A percentile compares a stretch with the other conserved stretches of the same genome.
These are phyloP conservation scores for Eretmocerus hayati DNA, from an alignment of 2,888 invertebrate genomes.

Conservation along the genomic window DNA sequence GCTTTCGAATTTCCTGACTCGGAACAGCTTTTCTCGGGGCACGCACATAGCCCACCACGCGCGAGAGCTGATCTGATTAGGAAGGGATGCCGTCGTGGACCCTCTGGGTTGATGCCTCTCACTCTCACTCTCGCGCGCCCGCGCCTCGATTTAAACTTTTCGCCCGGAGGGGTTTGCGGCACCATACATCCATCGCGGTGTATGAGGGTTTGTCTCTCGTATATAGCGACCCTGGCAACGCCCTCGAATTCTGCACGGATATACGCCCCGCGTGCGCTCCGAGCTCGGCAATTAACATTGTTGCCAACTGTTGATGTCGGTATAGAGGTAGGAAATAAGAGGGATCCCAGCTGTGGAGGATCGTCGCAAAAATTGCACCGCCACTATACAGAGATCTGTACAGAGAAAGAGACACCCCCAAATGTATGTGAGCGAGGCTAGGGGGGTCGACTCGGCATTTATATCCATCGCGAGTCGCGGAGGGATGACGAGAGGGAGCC, in stretches of 20 bases:
- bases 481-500: no score
- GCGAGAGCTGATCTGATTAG: slow-evolving; percentile 29
- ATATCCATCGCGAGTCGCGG: no score
- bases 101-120: neutral
- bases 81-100: slow-evolving; percentile 21
- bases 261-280: slow-evolving; percentile 16
- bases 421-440: no score
- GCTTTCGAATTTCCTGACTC: no score
- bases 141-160: slow-evolving; percentile 34
- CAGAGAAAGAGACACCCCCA: no score
- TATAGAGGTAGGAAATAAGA: no score
- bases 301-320: slow-evolving; percentile 23
- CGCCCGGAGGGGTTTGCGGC: neutral
- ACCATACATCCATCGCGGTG: slow-evolving; percentile 1
- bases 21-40: slow-evolving; percentile 4
- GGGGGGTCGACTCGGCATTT: no score
- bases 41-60: slow-evolving; percentile 4
- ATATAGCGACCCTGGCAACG: slow-evolving; percentile 29
- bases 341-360: no score
- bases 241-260: slow-evolving; percentile 17
- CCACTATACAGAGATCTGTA: no score
- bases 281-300: slow-evolving; percentile 26
- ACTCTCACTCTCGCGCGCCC: slow-evolving; percentile 8
- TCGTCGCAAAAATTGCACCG: no score
- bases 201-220: slow-evolving; percentile 24